Percentiles rank a stretch among this genome's conserved stretches.
phyloP scores from a whole-genome alignment of 2,113 vertebrate genomes.

The Planiliza haematocheilus region DNA sequence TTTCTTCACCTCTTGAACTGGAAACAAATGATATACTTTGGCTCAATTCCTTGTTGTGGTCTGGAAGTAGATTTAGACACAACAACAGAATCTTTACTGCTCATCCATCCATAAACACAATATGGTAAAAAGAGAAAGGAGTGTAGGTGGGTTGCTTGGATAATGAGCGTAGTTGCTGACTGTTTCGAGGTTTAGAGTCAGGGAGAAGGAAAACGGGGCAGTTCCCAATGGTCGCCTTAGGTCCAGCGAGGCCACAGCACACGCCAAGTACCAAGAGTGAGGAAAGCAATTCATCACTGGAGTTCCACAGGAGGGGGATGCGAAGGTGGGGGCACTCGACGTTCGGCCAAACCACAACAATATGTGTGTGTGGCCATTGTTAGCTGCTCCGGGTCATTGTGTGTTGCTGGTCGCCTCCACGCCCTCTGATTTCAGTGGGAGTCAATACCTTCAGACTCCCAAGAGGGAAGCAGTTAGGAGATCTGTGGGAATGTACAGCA shows the following conservation, averaged over 20 bases:
- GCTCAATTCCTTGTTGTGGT: constrained; percentile 35
- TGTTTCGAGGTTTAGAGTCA: constrained; percentile 52
- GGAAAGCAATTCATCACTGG: constrained; percentile 78
- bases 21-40: constrained; percentile 25
- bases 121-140: constrained; percentile 24
- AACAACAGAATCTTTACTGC: constrained; percentile 18
- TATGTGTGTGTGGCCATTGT: constrained; percentile 77
- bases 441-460: constrained; percentile 56
- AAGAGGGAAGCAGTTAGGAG: constrained; percentile 34
- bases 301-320: constrained; percentile 42
- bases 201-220: constrained; percentile 60
- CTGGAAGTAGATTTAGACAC: constrained; percentile 18
- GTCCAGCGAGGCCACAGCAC: constrained; percentile 64
- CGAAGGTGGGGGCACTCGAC: background rate
- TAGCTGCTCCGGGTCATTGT: constrained; percentile 68
- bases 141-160: constrained; percentile 14
- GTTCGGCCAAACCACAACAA: constrained; percentile 66
- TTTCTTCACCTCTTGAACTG: background rate
- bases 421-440: constrained; percentile 67
- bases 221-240: constrained; percentile 67
- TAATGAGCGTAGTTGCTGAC: constrained; percentile 62
- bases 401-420: constrained; percentile 59
- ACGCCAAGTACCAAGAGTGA: constrained; percentile 66
- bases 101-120: constrained; percentile 47
- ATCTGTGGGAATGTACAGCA: constrained; percentile 60